Evolutionary conservation across 2,888 invertebrate genomes (phyloP).

Genomic region (Priocnemis perturbator): DNA sequence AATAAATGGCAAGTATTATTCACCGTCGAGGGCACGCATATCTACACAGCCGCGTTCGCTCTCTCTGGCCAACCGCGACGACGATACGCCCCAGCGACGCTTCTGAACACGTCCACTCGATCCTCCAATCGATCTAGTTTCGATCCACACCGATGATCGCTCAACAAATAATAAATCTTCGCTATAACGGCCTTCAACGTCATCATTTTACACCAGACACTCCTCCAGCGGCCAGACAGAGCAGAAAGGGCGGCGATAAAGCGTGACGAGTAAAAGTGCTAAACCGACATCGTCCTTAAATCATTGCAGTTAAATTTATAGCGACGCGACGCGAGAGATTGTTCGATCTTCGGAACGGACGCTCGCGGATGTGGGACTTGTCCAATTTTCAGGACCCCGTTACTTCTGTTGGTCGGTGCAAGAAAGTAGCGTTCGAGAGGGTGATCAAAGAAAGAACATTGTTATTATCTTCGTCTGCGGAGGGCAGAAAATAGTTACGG

Average conservation of each 20-base stretch:
- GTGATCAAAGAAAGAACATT: too few species aligned
- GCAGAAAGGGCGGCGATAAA: constrained; percentile 6
- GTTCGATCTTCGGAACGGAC: constrained; percentile 10
- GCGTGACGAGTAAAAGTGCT: constrained; percentile 34
- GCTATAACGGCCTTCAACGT: constrained; percentile 14
- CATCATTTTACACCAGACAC: constrained; percentile 32
- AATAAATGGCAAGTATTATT: constrained; percentile 16
- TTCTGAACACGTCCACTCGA: constrained; percentile 15
- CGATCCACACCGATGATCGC: constrained; percentile 32
- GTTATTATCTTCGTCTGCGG: too few species aligned
- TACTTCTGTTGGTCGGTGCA: background rate
- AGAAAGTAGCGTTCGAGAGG: background rate
- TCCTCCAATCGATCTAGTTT: constrained; percentile 40
- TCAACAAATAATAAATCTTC: constrained; percentile 51
- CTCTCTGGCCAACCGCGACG: constrained; percentile 1
- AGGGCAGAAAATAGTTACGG: too few species aligned
- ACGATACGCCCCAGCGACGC: constrained; percentile 6
- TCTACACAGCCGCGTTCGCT: too few species aligned
- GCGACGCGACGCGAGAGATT: constrained; percentile 1
- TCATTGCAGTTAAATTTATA: constrained; percentile 42
- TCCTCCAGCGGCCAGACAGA: background rate
- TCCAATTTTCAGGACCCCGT: background rate
- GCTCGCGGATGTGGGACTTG: background rate
- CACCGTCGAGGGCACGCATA: background rate
- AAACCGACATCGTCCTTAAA: constrained; percentile 39